phyloP scores from a whole-genome alignment of 2,797 vertebrate genomes.

The Propithecus deckenii region DNA sequence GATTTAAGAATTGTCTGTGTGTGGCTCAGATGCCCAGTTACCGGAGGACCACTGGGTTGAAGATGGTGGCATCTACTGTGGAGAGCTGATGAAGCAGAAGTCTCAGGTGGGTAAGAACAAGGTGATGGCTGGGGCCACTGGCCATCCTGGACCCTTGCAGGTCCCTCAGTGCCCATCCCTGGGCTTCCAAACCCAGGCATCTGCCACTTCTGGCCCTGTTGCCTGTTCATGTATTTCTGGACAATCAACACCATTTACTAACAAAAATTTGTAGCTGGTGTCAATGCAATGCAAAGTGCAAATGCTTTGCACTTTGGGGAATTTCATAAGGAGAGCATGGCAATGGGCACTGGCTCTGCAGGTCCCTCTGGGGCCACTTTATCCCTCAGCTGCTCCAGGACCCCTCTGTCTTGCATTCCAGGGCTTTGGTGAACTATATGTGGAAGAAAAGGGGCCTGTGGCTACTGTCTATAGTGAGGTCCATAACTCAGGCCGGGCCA shows the following conservation, averaged over 20 bases:
- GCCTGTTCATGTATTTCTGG: not conserved
- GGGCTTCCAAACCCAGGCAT: not conserved
- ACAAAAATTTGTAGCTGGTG: not conserved
- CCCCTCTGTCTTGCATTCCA: not conserved
- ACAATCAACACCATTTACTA: not conserved
- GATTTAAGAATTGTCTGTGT: not conserved
- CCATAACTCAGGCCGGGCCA: accelerated
- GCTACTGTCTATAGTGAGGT: not conserved
- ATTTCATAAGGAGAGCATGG: not conserved
- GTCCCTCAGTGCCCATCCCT: not conserved
- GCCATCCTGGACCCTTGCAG: not conserved
- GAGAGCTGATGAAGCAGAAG: not conserved
- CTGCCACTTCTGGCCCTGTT: not conserved
- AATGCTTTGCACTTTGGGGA: not conserved
- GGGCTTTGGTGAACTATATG: not conserved
- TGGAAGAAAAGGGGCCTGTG: not conserved
- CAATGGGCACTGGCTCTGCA: accelerated
- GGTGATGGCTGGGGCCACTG: not conserved
- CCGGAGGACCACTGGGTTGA: not conserved
- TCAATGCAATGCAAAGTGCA: too few relatives aligned
- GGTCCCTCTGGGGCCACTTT: too few relatives aligned
- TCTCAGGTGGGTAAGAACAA: not conserved
- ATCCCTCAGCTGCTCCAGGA: not conserved
- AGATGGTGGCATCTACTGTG: not conserved
- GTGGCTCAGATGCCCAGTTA: not conserved